Percentiles rank a stretch among this genome's conserved stretches.
Evolutionary conservation across 2,888 invertebrate species (phyloP).

Genomic region (Melitaea athalia): DNA sequence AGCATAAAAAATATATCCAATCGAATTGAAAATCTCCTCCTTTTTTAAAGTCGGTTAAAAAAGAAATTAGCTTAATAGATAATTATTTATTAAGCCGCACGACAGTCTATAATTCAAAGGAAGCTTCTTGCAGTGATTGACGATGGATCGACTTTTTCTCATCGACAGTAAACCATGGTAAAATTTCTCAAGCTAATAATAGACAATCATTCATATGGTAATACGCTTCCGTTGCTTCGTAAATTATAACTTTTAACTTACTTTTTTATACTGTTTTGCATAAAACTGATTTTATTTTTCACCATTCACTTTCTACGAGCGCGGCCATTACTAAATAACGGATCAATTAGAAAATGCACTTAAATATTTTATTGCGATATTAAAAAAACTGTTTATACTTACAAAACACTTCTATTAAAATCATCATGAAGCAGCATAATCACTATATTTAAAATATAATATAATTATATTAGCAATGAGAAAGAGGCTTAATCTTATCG

Average conservation of each 20-base stretch:
- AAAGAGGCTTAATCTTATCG: not conserved
- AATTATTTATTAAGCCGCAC: not conserved
- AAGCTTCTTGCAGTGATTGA: not conserved
- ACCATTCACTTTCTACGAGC: conserved; percentile 37
- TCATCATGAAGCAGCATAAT: not conserved
- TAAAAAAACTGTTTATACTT: not conserved
- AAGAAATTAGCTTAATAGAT: too few relatives aligned
- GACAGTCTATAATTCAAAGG: not conserved
- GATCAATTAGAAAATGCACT: conserved; percentile 5
- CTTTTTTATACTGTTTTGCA: conserved; percentile 24
- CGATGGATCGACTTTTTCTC: not conserved
- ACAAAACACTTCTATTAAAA: not conserved
- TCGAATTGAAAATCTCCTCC: too few relatives aligned
- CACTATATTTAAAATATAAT: too few relatives aligned
- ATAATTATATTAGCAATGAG: too few relatives aligned
- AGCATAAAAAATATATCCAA: too few relatives aligned
- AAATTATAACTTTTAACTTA: conserved; percentile 9
- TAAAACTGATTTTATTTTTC: conserved; percentile 27
- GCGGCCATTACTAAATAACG: conserved; percentile 19
- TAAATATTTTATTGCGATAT: conserved; percentile 1
- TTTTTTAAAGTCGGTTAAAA: too few relatives aligned
- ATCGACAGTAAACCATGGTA: not conserved
- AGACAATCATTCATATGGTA: conserved; percentile 12
- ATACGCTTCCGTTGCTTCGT: not conserved
- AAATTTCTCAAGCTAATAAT: conserved; percentile 8